Base-by-base conservation (phyloP, 2,888 invertebrate species). In the Brachyopa scutellaris region DNA sequence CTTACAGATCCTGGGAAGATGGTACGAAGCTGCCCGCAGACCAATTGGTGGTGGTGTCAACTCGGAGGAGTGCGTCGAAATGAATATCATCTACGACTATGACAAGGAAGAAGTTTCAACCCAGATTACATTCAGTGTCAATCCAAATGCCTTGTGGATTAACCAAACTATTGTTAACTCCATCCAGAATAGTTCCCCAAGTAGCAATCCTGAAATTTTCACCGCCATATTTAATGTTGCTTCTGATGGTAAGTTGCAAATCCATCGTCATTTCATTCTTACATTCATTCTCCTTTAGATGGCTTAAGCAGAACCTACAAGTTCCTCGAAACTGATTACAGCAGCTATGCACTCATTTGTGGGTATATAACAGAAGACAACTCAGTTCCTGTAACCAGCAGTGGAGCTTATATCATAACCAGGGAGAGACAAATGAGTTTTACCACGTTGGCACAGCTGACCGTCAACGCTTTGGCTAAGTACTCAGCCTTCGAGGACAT, bases 311-410 rank as follows among this genome's bases (percentile, higher is more conserved):
- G 84, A 2, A 85, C 84, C 0, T 86, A 59, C 13, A 88, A 88
- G 31, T 45, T 88, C 1, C 73, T 88, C 4, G 74, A 77, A 1
- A 88, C 87, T 3, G 86, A 88, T 31, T 88, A 88, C 45, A 36
- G n/a, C 0, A 84, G 76, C 8, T 87, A 83, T 51, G 86, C 88
- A 1, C 78, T 87, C 0, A 42, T 87, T 45, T 88, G 88, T 26
- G 88, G 87, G 19, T 88, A 87, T 9, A 84, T 85, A 0, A 2
- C 7, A 15, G 15, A 2, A 15, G 6, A 8, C 0, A 7, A 5
- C 2, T 2, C 19, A 36, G 7, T 26, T 9, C 0, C 53, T 1
- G 26, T 4, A 5, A 36, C 21, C 13, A 11, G 31, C 67, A n/a
- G n/a, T 15, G 61, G 47, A 2, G 79, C 55, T 19, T 67, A 36